These are phyloP conservation scores for Liolophura sinensis DNA, from an alignment of 1,140 invertebrate species.

Conservation along the genomic window DNA sequence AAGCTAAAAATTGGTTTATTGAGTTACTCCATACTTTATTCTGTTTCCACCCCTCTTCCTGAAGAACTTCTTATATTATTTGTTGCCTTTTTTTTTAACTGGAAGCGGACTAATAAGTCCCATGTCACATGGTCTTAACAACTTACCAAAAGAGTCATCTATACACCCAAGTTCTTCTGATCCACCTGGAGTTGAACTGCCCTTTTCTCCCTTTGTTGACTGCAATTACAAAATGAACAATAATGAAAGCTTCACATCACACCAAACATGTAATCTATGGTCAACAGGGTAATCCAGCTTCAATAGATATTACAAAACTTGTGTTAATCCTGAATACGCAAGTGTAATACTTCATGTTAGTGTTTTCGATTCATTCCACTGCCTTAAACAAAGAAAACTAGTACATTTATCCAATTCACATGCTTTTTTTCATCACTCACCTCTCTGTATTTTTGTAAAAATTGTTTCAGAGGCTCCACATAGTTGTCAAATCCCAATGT, in stretches of 20 bases:
- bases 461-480: conserved; percentile 94
- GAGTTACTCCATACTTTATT: too few relatives aligned
- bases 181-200: conserved; percentile 18
- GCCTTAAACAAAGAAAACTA: background rate
- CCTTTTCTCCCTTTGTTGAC: conserved; percentile 53
- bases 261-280: background rate
- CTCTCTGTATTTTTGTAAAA: conserved; percentile 96
- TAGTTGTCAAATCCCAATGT: conserved; percentile 98
- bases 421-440: conserved; percentile 54
- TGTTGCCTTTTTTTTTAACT: background rate
- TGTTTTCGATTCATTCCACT: background rate
- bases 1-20: too few relatives aligned
- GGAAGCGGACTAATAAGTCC: background rate
- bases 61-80: too few relatives aligned
- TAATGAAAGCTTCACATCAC: conserved; percentile 9
- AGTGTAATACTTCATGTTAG: background rate
- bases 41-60: too few relatives aligned
- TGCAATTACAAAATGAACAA: conserved; percentile 19
- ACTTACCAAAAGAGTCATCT: conserved; percentile 27
- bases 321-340: background rate
- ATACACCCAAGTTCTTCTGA: conserved; percentile 25
- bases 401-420: background rate
- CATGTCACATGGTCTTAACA: background rate
- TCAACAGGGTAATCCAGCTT: background rate
- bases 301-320: background rate